Evolutionary conservation across 2,113 vertebrate species (phyloP), one percentile per base, ranked within the genome.

Genomic region (Thermophis baileyi): DNA sequence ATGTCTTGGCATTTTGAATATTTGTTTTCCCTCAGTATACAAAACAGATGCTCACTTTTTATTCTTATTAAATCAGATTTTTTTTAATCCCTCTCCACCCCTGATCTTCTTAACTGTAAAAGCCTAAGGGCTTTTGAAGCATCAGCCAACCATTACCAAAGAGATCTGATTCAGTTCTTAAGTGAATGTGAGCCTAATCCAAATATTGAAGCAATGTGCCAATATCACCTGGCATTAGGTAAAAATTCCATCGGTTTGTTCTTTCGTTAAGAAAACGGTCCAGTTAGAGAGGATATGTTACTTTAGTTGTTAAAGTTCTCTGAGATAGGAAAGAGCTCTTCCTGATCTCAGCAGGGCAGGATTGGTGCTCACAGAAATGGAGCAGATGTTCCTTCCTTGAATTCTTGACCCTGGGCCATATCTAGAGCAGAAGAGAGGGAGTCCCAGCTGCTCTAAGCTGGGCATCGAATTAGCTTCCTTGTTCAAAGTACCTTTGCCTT

Each of bases 351-450:
- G 4, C 49, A 51, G 10, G 35, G n/a, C 87, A 89, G 49, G 25
- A n/a, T 24, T 11, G 14, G n/a, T 69, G 20, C 55, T 81, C 91
- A 18, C 46, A 46, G 24, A 20, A 92, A 27, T 7, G 85, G 69
- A 92, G 92, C 92, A 92, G 92, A 89, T 89, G 92, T 89, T 57
- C 44, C 4, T 57, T 89, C 27, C 14, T 47, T 40, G 53, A 51
- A 86, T 60, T 81, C 74, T 86, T 93, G 92, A 92, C 63, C 69
- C 88, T 90, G 51, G 86, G 74, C 30, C 44, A 86, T 24, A 86
- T 44, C 7, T 50, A 50, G 53, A 81, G 74, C 53, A 89, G 88
- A 46, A 85, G 60, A 46, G 90, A 91, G 24, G 16, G n/a, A 85
- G 60, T 2, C 89, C 10, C 63, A 91, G 60, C 89, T 88, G 93